phyloP scores from a whole-genome alignment of 1,140 invertebrate species.

The Drosophila busckii region DNA sequence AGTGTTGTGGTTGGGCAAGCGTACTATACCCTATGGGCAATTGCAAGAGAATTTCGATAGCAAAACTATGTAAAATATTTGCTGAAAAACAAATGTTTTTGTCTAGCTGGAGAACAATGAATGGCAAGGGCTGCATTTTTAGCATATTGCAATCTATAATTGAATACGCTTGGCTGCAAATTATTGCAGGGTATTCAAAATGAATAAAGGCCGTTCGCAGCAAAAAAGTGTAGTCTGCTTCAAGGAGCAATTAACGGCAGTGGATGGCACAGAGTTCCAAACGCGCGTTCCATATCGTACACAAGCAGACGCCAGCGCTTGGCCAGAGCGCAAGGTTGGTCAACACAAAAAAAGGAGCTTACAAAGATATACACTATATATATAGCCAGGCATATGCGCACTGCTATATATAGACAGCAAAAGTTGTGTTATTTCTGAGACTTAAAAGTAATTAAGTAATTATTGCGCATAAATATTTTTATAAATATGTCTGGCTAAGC shows the following conservation, averaged over 20 bases:
- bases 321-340: constrained; percentile 4
- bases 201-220: constrained; percentile 19
- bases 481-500: no score
- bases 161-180: no score
- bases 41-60: no score
- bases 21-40: background rate
- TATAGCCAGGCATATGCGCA: background rate
- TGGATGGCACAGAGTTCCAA: constrained; percentile 64
- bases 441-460: background rate
- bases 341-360: constrained; percentile 6
- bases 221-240: constrained; percentile 67
- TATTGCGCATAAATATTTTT: constrained; percentile 2
- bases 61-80: no score
- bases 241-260: constrained; percentile 76
- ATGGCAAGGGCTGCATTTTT: background rate
- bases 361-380: constrained; percentile 11
- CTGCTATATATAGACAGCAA: background rate
- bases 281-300: constrained; percentile 58
- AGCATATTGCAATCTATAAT: background rate
- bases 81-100: no score
- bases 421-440: no score
- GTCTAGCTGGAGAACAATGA: no score
- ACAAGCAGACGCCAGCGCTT: constrained; percentile 31
- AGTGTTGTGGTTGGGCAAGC: background rate
- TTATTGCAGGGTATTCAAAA: constrained; percentile 20